Evolutionary conservation across 2,888 invertebrate species (phyloP).

Genomic region (Rhopalosiphum nymphaeae): DNA sequence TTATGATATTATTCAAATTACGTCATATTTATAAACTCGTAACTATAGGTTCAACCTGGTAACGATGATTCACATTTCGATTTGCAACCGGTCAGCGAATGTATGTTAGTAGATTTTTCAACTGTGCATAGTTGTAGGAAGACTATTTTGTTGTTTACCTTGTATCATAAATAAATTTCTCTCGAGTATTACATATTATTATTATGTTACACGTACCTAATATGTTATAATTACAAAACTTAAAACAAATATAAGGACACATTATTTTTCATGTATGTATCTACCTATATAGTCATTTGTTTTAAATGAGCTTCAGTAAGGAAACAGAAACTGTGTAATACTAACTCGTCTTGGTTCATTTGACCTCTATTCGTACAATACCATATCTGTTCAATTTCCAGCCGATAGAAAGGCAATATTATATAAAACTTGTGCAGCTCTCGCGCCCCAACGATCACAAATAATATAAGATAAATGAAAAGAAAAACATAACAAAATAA

Average conservation of each 20-base stretch:
- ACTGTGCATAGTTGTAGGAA: constrained; percentile 29
- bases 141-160: constrained; percentile 19
- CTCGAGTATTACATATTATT: constrained; percentile 5
- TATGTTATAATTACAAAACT: not conserved
- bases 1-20: not conserved
- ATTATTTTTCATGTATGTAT: not conserved
- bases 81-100: constrained; percentile 2
- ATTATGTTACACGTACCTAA: not conserved
- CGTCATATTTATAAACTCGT: not conserved
- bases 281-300: not conserved
- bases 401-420: not conserved
- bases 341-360: not conserved
- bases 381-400: not conserved
- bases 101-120: constrained; percentile 2
- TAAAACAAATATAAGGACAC: not conserved
- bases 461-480: not conserved
- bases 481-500: not conserved
- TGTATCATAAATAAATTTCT: constrained; percentile 17
- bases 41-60: not conserved
- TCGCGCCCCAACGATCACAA: not conserved
- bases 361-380: not conserved
- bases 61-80: not conserved
- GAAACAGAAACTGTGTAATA: not conserved
- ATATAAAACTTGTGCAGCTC: not conserved
- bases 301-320: not conserved